Percentiles rank a stretch among this genome's conserved stretches.
Evolutionary conservation across 2,888 invertebrate species (phyloP).

Genomic region (Polydrusus tereticollis): DNA sequence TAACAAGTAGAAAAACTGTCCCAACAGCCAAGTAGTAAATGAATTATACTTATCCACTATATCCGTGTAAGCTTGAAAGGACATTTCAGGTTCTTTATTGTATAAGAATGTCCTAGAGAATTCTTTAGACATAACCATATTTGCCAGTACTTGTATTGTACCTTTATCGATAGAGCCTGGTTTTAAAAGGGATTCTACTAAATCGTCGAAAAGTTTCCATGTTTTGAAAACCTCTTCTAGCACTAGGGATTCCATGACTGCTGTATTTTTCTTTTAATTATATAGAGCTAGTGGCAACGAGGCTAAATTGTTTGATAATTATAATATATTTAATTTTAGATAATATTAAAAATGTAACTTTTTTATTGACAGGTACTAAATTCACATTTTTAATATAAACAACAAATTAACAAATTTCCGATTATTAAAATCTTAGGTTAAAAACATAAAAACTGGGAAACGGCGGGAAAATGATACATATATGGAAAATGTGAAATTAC

Average conservation of each 20-base stretch:
- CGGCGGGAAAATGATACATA: no score
- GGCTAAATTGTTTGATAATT: no score
- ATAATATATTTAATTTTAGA: no score
- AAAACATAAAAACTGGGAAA: no score
- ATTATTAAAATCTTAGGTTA: no score
- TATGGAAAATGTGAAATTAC: no score
- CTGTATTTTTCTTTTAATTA: not conserved
- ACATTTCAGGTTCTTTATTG: slow-evolving; percentile 66
- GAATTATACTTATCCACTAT: slow-evolving; percentile 65
- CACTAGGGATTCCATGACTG: slow-evolving; percentile 32
- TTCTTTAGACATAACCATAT: slow-evolving; percentile 73
- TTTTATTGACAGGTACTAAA: no score
- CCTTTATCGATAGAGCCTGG: slow-evolving; percentile 70
- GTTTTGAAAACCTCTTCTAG: slow-evolving; percentile 61
- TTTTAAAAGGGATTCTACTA: slow-evolving; percentile 71
- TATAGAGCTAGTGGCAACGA: no score
- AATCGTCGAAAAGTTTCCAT: slow-evolving; percentile 77
- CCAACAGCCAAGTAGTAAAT: slow-evolving; percentile 77
- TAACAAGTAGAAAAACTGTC: slow-evolving; percentile 76
- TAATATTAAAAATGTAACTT: no score
- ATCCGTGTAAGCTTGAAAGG: slow-evolving; percentile 67
- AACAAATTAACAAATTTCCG: no score
- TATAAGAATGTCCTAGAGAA: slow-evolving; percentile 72
- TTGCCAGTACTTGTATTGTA: slow-evolving; percentile 71
- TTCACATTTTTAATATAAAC: no score